Evolutionary conservation across 2,797 vertebrate species (phyloP).

Genomic region (Clarias laeviceps): DNA sequence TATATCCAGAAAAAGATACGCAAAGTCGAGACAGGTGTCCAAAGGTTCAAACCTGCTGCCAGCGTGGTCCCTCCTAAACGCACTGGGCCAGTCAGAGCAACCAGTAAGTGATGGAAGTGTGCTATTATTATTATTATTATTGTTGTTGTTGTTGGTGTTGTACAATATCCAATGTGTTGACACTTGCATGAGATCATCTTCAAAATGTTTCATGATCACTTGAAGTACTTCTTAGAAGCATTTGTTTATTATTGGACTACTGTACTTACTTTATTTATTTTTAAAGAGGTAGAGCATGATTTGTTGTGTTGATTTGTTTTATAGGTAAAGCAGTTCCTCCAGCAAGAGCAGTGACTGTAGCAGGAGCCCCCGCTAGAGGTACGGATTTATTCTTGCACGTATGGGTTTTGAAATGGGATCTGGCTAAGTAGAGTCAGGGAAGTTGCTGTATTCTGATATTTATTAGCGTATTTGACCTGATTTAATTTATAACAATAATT

Average conservation of each 20-base stretch:
- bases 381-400: slow-evolving; percentile 20
- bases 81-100: slow-evolving; percentile 46
- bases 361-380: slow-evolving; percentile 73
- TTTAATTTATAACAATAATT: no score
- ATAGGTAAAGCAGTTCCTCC: slow-evolving; percentile 62
- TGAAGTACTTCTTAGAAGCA: background rate
- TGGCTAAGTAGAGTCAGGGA: background rate
- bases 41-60: slow-evolving; percentile 60
- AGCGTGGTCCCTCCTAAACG: slow-evolving; percentile 62
- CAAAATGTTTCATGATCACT: background rate
- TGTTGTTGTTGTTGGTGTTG: no score
- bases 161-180: background rate
- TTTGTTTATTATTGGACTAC: background rate
- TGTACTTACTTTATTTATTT: background rate
- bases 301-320: background rate
- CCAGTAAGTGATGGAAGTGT: slow-evolving; percentile 61
- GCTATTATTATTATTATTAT: no score
- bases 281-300: background rate
- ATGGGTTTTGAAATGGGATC: background rate
- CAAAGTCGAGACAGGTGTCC: slow-evolving; percentile 56
- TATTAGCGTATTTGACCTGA: background rate
- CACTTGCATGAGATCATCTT: background rate
- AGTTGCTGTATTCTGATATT: background rate
- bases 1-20: slow-evolving; percentile 68
- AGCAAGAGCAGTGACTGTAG: slow-evolving; percentile 71